Conservation (phyloP, 1,140 invertebrate species). For the Drepana arcuata region DNA sequence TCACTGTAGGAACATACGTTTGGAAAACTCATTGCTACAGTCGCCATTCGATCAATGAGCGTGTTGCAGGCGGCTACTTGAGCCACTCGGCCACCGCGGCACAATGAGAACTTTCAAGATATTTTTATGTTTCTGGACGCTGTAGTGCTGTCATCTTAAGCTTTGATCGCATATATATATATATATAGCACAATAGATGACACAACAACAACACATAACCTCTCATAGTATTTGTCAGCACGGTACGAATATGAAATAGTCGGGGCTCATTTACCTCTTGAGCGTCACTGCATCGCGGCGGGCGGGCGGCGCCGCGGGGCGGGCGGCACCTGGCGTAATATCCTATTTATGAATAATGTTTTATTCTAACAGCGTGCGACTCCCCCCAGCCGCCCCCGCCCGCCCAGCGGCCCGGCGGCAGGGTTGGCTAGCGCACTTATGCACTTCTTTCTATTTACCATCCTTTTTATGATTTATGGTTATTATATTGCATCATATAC, state of each 20-base stretch:
- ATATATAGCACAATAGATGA: background rate
- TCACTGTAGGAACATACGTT: too few species aligned
- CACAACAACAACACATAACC: too few species aligned
- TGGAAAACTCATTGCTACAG: too few species aligned
- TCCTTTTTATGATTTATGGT: background rate
- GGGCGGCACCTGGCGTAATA: slow-evolving; percentile 50
- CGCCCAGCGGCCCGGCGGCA: slow-evolving; percentile 2
- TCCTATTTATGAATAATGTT: slow-evolving; percentile 69
- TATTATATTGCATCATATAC: background rate
- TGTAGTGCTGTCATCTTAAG: background rate
- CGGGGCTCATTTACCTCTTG: background rate
- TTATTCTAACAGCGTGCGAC: slow-evolving; percentile 64
- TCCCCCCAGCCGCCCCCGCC: slow-evolving; percentile 16
- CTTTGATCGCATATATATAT: background rate
- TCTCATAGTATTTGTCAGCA: background rate
- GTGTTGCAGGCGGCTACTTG: too few species aligned
- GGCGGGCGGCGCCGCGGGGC: slow-evolving; percentile 3
- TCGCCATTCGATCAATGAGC: too few species aligned
- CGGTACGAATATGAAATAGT: background rate
- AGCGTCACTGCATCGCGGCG: background rate
- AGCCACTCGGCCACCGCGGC: too few species aligned
- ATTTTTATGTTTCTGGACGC: too few species aligned
- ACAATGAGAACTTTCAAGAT: too few species aligned
- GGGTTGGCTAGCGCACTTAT: slow-evolving; percentile 8
- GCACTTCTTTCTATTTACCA: background rate